Base-by-base conservation (phyloP, 2,797 vertebrate species). In the Protosalanx chinensis region DNA sequence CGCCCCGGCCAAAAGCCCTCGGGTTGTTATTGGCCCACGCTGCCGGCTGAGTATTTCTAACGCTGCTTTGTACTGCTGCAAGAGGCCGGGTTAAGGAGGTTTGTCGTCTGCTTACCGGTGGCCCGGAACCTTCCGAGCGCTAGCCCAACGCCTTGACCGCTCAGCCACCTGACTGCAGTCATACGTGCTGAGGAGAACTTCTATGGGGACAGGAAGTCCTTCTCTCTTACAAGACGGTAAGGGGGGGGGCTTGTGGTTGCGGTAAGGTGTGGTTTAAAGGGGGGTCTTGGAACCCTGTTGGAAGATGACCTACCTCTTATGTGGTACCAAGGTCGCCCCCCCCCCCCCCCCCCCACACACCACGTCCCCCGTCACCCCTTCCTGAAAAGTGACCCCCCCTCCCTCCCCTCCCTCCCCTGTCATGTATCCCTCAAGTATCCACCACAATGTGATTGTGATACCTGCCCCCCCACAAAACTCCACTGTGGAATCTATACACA, bases 21-120 rank as follows among this genome's bases (percentile, higher is more conserved):
- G 13, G 18, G 74, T 81, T 86, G 83, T 79, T 85, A 80, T 83
- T 84, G 73, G 81, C 72, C 10, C 0, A 23, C 5, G 63, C 76
- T 59, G 5, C 13, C 79, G 59, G 69, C 70, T 5, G 51, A 80
- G 64, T 73, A 79, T 81, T 85, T 82, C 66, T 58, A 1, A 74
- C 66, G 73, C 56, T 56, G 69, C 68, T 69, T 59, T 73, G 32
- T 74, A 70, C 53, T 1, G 58, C 41, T 27, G 49, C 41, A 3
- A 46, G 41, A 46, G 41, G 41, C 8, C 41, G 41, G 41, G 41
- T 13, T 46, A 8, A 46, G 41, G 41, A 46, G 2, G 10, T 46
- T 46, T 46, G 41, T 13, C 12, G 41, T 46, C 8, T 46, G 41
- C 35, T 37, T 1, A 37, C 35, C 6, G 35, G 35, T 37, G 35